These are phyloP conservation scores for Cartodere bifasciata DNA, from an alignment of 2,888 invertebrate species.

Conservation along the genomic window DNA sequence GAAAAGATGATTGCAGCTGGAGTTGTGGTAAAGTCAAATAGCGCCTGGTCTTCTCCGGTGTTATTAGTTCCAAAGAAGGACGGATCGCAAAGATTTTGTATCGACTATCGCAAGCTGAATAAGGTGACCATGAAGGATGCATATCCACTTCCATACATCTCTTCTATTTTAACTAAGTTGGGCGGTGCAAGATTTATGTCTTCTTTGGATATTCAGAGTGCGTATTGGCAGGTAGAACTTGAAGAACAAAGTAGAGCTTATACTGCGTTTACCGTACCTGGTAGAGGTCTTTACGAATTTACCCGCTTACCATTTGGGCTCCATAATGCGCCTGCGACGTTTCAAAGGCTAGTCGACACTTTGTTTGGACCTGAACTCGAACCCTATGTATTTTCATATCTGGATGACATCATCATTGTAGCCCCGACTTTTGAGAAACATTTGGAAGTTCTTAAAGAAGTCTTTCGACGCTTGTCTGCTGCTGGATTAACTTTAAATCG, in stretches of 20 bases:
- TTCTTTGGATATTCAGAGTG: slow-evolving; percentile 3
- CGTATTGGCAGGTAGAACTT: slow-evolving; percentile 5
- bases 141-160: no score
- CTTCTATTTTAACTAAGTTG: no score
- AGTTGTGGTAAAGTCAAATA: no score
- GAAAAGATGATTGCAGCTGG: no score
- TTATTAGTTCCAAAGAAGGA: no score
- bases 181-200: slow-evolving; percentile 6
- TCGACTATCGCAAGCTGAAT: no score
- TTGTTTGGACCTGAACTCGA: slow-evolving; percentile 9
- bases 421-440: slow-evolving; percentile 7
- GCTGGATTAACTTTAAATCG: slow-evolving; percentile 11
- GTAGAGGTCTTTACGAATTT: slow-evolving; percentile 8
- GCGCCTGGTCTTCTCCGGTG: no score
- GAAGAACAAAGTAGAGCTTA: slow-evolving; percentile 4
- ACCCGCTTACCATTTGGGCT: slow-evolving; percentile 6
- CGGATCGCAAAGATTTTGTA: no score
- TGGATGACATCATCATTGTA: slow-evolving; percentile 7
- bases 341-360: slow-evolving; percentile 7
- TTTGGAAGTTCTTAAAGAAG: slow-evolving; percentile 8
- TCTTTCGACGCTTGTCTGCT: slow-evolving; percentile 9
- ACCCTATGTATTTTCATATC: slow-evolving; percentile 8
- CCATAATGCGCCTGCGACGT: slow-evolving; percentile 8
- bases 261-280: slow-evolving; percentile 9
- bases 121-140: no score